A percentile compares a stretch with the other conserved stretches of the same genome.
phyloP scores from a whole-genome alignment of 2,113 vertebrate species.

The Hoplias malabaricus region DNA sequence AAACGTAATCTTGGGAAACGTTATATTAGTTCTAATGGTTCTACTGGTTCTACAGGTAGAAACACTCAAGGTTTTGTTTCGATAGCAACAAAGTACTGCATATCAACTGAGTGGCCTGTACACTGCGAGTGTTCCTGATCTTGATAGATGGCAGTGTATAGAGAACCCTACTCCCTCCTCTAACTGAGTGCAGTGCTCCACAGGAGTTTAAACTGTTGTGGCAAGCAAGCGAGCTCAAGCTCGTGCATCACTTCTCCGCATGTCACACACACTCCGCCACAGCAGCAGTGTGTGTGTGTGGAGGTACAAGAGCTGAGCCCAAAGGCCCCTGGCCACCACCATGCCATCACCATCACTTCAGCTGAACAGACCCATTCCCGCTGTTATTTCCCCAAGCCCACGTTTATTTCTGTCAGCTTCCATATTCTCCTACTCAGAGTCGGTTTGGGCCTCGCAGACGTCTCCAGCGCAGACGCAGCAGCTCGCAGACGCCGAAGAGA shows the following conservation, averaged over 20 bases:
- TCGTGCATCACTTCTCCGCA: not conserved
- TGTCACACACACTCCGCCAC: slow-evolving; percentile 18
- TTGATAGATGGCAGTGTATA: slow-evolving; percentile 20
- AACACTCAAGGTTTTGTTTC: no score
- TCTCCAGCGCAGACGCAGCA: slow-evolving; percentile 56
- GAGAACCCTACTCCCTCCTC: not conserved
- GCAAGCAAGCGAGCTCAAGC: not conserved
- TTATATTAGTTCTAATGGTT: no score
- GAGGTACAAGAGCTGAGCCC: slow-evolving; percentile 40
- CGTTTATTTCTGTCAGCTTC: slow-evolving; percentile 79
- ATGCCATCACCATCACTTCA: slow-evolving; percentile 75
- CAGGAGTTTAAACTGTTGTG: slow-evolving; percentile 1
- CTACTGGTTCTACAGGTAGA: no score
- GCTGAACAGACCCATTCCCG: slow-evolving; percentile 49
- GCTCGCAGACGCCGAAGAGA: slow-evolving; percentile 12
- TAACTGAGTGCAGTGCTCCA: not conserved
- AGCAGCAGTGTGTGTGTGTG: slow-evolving; percentile 10
- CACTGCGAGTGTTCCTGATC: not conserved
- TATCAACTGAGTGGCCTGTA: no score
- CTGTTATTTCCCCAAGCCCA: slow-evolving; percentile 61
- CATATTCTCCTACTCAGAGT: slow-evolving; percentile 78
- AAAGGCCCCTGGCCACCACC: slow-evolving; percentile 74
- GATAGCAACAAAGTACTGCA: no score
- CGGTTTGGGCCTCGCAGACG: slow-evolving; percentile 67
- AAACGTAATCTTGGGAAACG: no score